Base-by-base conservation (phyloP, 2,797 vertebrate species). In the Urophycis tenuis region DNA sequence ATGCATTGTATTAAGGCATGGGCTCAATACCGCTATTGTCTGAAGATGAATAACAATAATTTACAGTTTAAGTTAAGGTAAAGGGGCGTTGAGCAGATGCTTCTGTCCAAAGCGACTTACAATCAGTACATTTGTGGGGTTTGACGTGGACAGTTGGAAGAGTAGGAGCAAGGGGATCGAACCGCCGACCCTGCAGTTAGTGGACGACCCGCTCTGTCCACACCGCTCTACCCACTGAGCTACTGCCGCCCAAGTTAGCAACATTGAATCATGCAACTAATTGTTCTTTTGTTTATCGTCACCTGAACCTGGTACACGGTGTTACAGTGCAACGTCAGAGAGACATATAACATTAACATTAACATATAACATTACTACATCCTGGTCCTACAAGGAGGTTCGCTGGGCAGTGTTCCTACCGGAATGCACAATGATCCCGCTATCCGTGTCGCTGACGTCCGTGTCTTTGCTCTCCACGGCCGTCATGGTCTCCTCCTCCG, bases 401-500 rank as follows among this genome's bases (percentile, higher is more conserved):
- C 77, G 19, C 73, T 32, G 29, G 15, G 14, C 9, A 14, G 49
- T 60, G 22, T 81, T 75, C 90, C 90, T 87, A 96, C 96, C 95
- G 67, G 94, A 96, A 87, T 96, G 95, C 75, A 97, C 81, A 80
- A 96, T 96, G 82, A 97, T 94, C 81, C 95, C 96, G 1, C 96
- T 97, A 91, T 97, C 96, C 0, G 93, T 94, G 89, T 96, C 95
- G 73, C 96, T 97, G 91, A 93, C 93, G 87, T 96, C 95, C 86
- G 60, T 67, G 60, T 95, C 96, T 90, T 95, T 96, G 77, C 88
- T 92, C 85, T 95, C 95, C 81, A 95, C 93, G 84, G 87, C 80
- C 3, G 89, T 91, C 91, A 91, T 92, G 79, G 78, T 77, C 32
- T 79, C 69, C 78, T 0, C 76, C 39, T 78, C 75, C 79, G 77